A percentile compares a stretch with the other conserved stretches of the same genome.
Evolutionary conservation across 2,113 vertebrate genomes (phyloP).

Genomic region (Hippocampus mohnikei): DNA sequence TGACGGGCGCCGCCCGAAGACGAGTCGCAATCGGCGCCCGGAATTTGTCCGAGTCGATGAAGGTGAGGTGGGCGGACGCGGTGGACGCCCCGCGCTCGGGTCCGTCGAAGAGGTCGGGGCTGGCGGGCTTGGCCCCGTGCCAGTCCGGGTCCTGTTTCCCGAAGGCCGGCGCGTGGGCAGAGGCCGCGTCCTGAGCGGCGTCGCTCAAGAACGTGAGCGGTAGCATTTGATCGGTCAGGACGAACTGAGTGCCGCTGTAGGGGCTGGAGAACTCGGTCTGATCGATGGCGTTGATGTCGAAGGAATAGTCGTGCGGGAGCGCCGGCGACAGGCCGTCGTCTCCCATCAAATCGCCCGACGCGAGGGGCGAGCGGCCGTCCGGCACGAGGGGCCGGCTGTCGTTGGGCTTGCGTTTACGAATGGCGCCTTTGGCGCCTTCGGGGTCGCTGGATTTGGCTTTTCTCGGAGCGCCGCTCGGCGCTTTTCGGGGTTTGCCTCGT

Average conservation of each 20-base stretch:
- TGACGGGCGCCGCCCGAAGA: slow-evolving; percentile 72
- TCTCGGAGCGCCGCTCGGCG: slow-evolving; percentile 67
- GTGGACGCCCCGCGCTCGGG: slow-evolving; percentile 71
- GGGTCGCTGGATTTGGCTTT: slow-evolving; percentile 77
- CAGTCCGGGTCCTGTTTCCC: slow-evolving; percentile 66
- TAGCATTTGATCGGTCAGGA: slow-evolving; percentile 90
- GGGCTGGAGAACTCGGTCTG: slow-evolving; percentile 90
- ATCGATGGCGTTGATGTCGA: slow-evolving; percentile 92
- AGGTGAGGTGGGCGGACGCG: slow-evolving; percentile 66
- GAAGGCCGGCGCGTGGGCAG: slow-evolving; percentile 57
- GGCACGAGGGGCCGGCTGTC: slow-evolving; percentile 67
- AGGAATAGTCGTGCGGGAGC: slow-evolving; percentile 85
- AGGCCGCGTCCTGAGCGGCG: slow-evolving; percentile 82
- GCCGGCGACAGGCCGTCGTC: slow-evolving; percentile 94
- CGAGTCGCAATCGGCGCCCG: slow-evolving; percentile 75
- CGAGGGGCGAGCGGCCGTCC: slow-evolving; percentile 79
- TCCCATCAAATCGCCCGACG: slow-evolving; percentile 90
- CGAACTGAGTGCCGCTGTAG: slow-evolving; percentile 90
- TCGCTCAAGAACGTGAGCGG: slow-evolving; percentile 95
- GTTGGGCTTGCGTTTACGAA: slow-evolving; percentile 70
- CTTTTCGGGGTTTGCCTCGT: slow-evolving; percentile 71
- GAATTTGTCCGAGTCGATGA: slow-evolving; percentile 72
- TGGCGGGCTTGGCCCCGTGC: slow-evolving; percentile 67
- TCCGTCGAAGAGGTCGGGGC: slow-evolving; percentile 85
- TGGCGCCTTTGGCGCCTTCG: slow-evolving; percentile 77